phyloP scores from a whole-genome alignment of 2,113 vertebrate genomes.

The Monopterus albus region DNA sequence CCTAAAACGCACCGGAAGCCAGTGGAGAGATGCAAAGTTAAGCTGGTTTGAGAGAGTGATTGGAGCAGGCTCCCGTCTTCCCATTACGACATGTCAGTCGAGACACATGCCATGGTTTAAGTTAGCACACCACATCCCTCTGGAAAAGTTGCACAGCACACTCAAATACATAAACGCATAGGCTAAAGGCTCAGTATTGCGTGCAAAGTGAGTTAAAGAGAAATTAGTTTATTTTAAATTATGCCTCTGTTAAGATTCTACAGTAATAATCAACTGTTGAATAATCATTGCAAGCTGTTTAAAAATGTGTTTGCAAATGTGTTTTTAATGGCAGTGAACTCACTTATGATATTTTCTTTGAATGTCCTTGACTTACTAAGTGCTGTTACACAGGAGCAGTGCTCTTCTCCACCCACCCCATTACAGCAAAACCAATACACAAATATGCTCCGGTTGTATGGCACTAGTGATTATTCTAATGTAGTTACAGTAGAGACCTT shows the following conservation, averaged over 20 bases:
- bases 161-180: not conserved
- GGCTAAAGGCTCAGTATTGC: not conserved
- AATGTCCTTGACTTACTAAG: not conserved
- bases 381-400: not conserved
- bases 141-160: constrained; percentile 12
- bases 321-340: not conserved
- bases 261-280: not conserved
- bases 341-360: not conserved
- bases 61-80: constrained; percentile 29
- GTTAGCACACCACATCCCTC: constrained; percentile 26
- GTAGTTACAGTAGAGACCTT: constrained; percentile 25
- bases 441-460: not conserved
- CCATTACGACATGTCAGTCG: constrained; percentile 41
- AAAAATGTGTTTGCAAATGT: not conserved
- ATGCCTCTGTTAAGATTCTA: not conserved
- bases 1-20: too few relatives aligned
- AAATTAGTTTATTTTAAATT: not conserved
- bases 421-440: not conserved
- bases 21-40: too few relatives aligned
- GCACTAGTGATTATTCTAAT: constrained; percentile 6
- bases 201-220: not conserved
- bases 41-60: constrained; percentile 37
- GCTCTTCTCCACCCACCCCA: not conserved
- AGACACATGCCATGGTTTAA: constrained; percentile 34
- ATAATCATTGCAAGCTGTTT: not conserved